Evolutionary conservation across 2,113 vertebrate species (phyloP).

Genomic region (Gallinago media): DNA sequence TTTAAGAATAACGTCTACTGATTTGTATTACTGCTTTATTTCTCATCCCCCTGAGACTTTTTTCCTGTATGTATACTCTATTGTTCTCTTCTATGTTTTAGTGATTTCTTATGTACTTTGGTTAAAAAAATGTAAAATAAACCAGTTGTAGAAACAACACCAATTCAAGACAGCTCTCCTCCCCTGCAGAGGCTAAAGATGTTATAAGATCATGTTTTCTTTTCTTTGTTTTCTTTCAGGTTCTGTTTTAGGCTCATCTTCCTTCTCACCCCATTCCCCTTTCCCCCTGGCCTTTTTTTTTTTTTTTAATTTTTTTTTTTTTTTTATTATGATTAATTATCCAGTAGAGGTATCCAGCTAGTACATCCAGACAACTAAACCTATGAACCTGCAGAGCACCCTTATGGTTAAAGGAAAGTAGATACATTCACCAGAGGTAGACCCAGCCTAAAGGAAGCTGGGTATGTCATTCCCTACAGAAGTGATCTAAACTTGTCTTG

Average conservation of each 20-base stretch:
- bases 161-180: background rate
- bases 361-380: background rate
- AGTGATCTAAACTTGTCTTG: background rate
- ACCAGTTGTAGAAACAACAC: background rate
- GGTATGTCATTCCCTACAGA: background rate
- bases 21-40: background rate
- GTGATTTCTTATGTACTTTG: background rate
- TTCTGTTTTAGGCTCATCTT: background rate
- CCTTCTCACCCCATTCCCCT: background rate
- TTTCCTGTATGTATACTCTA: background rate
- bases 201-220: fast-evolving
- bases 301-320: background rate
- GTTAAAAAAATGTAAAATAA: background rate
- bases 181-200: background rate
- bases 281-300: background rate
- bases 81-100: background rate
- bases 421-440: background rate
- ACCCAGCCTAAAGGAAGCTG: background rate
- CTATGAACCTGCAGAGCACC: background rate
- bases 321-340: background rate
- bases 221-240: background rate
- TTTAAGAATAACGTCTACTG: background rate
- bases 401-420: background rate
- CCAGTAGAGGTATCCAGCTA: background rate
- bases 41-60: background rate